phyloP scores from a whole-genome alignment of 2,797 vertebrate species.

The Semaprochilodus insignis region DNA sequence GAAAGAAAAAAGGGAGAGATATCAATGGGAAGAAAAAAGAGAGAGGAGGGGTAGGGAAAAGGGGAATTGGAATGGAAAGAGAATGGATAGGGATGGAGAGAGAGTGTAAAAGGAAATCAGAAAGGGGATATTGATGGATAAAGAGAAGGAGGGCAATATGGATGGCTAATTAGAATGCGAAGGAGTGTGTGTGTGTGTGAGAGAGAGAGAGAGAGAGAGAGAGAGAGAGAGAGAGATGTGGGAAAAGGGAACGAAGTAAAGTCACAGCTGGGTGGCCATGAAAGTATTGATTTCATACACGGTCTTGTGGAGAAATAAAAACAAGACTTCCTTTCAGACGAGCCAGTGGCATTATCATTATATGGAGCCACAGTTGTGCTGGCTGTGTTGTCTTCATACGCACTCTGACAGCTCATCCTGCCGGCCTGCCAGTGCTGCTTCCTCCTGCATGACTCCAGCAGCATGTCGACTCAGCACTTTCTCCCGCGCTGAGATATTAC shows the following conservation, averaged over 20 bases:
- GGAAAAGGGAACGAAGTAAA: slow-evolving; percentile 23
- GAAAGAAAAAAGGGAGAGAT: too few relatives aligned
- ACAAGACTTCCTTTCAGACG: slow-evolving; percentile 62
- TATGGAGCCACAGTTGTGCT: slow-evolving; percentile 58
- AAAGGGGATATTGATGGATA: neutral
- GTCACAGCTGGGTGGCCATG: slow-evolving; percentile 69
- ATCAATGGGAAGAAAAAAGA: neutral
- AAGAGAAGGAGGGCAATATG: neutral
- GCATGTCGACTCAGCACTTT: slow-evolving; percentile 54
- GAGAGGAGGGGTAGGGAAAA: neutral
- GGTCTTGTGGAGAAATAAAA: slow-evolving; percentile 63
- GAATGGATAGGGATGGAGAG: neutral
- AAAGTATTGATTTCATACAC: slow-evolving; percentile 76
- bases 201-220: neutral
- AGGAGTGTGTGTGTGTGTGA: neutral
- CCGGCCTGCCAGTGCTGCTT: slow-evolving; percentile 52
- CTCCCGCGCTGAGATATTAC: slow-evolving; percentile 41
- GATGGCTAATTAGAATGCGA: neutral
- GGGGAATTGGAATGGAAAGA: neutral
- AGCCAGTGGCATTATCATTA: slow-evolving; percentile 61
- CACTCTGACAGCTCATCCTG: slow-evolving; percentile 59
- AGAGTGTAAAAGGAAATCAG: neutral
- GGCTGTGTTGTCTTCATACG: slow-evolving; percentile 66
- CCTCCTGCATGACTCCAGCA: slow-evolving; percentile 2
- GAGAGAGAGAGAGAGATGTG: neutral